phyloP scores from a whole-genome alignment of 2,888 invertebrate species.

The Oxytorus armatus region DNA sequence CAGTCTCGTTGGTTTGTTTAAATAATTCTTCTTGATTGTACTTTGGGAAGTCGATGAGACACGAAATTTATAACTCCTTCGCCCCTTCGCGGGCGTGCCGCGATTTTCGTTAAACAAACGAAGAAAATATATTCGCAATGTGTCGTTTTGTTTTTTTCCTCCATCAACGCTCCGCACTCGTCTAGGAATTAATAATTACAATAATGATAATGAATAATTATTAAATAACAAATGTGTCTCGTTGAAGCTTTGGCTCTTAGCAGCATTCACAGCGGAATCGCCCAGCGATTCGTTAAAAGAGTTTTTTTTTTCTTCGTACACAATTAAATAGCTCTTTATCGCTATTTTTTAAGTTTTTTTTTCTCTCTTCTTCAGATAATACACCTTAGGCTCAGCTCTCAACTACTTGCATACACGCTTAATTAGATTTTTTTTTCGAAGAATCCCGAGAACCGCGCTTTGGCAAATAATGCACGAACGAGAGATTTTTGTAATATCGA shows the following conservation, averaged over 20 bases:
- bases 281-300: conserved; percentile 67
- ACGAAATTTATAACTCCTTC: too few species aligned
- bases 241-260: conserved; percentile 69
- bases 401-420: conserved; percentile 69
- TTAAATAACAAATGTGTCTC: conserved; percentile 68
- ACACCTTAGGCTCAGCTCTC: conserved; percentile 71
- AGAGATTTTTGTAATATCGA: conserved; percentile 19
- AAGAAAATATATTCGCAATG: conserved; percentile 33
- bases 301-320: conserved; percentile 43
- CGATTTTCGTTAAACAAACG: conserved; percentile 6
- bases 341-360: conserved; percentile 2
- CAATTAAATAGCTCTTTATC: conserved; percentile 12
- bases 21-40: too few species aligned
- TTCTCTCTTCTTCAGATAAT: conserved; percentile 22
- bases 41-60: too few species aligned
- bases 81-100: too few species aligned
- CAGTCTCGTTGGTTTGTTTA: conserved; percentile 28
- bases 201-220: conserved; percentile 55
- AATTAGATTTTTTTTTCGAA: conserved; percentile 40
- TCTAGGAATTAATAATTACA: conserved; percentile 39
- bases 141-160: conserved; percentile 13
- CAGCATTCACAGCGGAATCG: conserved; percentile 70
- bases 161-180: conserved; percentile 29
- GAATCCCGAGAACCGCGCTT: conserved; percentile 5
- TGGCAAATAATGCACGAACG: conserved; percentile 24